phyloP scores from a whole-genome alignment of 2,797 vertebrate species.

The Thunnus albacares region DNA sequence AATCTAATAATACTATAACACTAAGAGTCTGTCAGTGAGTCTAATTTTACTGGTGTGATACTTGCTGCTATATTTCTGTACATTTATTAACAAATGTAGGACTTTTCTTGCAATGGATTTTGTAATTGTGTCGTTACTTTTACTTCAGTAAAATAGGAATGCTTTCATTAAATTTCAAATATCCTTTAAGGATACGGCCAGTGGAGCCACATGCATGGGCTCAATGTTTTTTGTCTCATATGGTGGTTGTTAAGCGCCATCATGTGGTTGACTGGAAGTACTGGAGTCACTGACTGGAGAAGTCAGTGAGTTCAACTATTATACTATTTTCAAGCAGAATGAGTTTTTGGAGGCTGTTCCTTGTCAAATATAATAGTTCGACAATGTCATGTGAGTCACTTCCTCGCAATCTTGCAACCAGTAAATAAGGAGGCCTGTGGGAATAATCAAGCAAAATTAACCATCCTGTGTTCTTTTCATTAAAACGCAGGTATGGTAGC shows the following conservation, averaged over 20 bases:
- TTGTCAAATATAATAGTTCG: background rate
- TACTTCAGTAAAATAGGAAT: background rate
- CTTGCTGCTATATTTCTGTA: background rate
- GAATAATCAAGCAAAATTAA: background rate
- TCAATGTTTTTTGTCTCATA: background rate
- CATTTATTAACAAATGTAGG: background rate
- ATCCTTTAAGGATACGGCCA: background rate
- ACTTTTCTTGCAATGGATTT: background rate
- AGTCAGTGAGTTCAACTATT: background rate
- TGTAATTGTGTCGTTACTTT: background rate
- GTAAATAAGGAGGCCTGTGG: background rate
- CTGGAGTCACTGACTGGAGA: background rate
- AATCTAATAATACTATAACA: no score
- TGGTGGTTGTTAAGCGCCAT: conserved; percentile 64
- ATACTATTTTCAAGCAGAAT: background rate
- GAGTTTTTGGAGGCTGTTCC: background rate
- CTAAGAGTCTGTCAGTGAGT: background rate
- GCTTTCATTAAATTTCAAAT: background rate
- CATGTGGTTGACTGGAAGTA: conserved; percentile 61
- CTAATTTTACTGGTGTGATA: background rate
- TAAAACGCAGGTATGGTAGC: background rate
- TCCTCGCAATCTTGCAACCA: background rate
- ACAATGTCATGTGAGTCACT: background rate
- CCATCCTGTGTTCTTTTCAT: background rate
- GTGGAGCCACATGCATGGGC: no score